Evolutionary conservation across 1,140 invertebrate genomes (phyloP).

Genomic region (Caenorhabditis elegans): WBcel235 BX284602.5:4413501-4414000

Average conservation of each 20-base stretch:
- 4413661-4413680: not conserved
- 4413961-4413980: constrained; percentile 59
- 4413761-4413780: not conserved
- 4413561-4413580: not conserved
- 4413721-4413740: not conserved
- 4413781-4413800: not conserved
- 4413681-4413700: no score
- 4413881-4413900: no score
- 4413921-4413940: no score
- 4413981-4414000: constrained; percentile 57
- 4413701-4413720: not conserved
- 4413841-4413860: not conserved
- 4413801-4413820: not conserved
- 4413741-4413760: not conserved
- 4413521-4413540: not conserved
- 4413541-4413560: not conserved
- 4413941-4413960: constrained; percentile 51
- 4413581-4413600: not conserved
- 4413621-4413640: not conserved
- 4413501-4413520: not conserved
- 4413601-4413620: not conserved
- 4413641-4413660: not conserved
- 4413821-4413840: not conserved
- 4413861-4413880: not conserved
- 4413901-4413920: no score